These are phyloP conservation scores for Cephalotes varians DNA, from an alignment of 2,888 invertebrate species.

Conservation along the genomic window DNA sequence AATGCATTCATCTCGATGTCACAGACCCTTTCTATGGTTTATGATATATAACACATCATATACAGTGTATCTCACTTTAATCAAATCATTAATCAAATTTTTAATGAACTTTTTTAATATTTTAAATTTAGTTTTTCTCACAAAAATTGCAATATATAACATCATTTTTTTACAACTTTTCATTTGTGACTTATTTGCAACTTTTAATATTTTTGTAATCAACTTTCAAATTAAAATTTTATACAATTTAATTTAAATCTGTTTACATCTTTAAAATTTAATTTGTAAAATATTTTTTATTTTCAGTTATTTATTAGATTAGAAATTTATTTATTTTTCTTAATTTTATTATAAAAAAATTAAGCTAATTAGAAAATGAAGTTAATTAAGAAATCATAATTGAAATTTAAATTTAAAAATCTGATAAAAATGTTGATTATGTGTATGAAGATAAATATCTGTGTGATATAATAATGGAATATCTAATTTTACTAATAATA, in stretches of 20 bases:
- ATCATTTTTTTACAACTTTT: background rate
- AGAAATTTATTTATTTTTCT: background rate
- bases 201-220: background rate
- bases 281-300: background rate
- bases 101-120: background rate
- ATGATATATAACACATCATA: background rate
- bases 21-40: constrained; percentile 9
- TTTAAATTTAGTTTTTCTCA: background rate
- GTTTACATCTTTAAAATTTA: background rate
- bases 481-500: background rate
- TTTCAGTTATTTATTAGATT: background rate
- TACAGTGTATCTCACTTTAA: background rate
- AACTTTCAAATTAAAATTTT: background rate
- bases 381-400: background rate
- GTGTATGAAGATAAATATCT: background rate
- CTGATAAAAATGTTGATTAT: background rate
- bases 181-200: no score
- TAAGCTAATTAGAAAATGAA: background rate
- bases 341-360: background rate
- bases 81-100: constrained; percentile 10
- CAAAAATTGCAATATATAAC: background rate
- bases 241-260: background rate
- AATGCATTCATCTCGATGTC: constrained; percentile 54
- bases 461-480: background rate
- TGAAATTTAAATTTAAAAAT: background rate